Conservation (phyloP, 2,797 vertebrate species). For the Masticophis lateralis region DNA sequence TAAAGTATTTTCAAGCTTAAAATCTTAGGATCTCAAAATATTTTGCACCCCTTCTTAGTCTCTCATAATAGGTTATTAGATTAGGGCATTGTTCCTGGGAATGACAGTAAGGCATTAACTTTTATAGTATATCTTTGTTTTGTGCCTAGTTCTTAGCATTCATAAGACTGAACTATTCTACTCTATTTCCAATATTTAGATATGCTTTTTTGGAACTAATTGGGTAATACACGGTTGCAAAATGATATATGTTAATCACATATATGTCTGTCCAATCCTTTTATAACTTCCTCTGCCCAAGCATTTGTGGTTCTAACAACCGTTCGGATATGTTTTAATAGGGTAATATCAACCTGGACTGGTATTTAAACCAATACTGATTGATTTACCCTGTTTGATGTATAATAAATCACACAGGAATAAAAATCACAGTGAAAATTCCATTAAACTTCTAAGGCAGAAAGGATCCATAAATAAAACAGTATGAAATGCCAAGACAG, state of each 20-base stretch:
- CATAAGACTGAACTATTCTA: background rate
- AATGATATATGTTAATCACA: constrained; percentile 59
- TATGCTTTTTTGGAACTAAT: constrained; percentile 21
- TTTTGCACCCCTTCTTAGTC: background rate
- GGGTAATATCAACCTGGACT: constrained; percentile 54
- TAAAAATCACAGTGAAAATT: constrained; percentile 67
- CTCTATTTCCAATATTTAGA: constrained; percentile 27
- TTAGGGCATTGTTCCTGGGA: background rate
- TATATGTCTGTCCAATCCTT: constrained; percentile 45
- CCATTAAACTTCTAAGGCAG: constrained; percentile 63
- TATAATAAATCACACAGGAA: constrained; percentile 69
- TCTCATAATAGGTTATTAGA: background rate
- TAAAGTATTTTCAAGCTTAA: background rate
- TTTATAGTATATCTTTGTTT: background rate
- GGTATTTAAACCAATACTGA: constrained; percentile 63
- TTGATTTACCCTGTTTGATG: constrained; percentile 68
- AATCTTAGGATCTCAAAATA: background rate
- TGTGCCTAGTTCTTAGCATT: background rate
- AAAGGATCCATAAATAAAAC: constrained; percentile 63
- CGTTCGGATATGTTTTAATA: constrained; percentile 65
- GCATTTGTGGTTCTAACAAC: constrained; percentile 40
- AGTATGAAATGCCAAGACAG: constrained; percentile 25
- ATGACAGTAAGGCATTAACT: background rate
- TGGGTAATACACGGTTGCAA: constrained; percentile 45
- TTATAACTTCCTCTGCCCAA: constrained; percentile 29